A percentile compares a stretch with the other conserved stretches of the same genome.
Conservation (phyloP, 2,797 vertebrate genomes). For the Cichlasoma orientale region DNA sequence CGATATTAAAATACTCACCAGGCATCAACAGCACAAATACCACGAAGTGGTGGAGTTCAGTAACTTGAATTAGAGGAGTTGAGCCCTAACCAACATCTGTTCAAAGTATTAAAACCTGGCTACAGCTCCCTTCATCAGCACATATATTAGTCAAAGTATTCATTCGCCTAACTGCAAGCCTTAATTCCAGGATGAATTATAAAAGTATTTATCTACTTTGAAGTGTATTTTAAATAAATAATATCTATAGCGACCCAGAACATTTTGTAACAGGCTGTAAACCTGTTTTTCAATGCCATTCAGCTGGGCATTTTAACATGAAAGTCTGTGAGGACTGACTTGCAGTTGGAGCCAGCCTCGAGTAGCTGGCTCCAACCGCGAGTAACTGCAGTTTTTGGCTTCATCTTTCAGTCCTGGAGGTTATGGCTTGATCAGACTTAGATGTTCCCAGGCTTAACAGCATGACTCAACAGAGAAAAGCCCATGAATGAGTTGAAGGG, state of each 20-base stretch:
- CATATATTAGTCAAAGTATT: background rate
- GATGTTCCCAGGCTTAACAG: background rate
- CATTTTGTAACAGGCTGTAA: background rate
- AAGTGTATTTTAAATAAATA: background rate
- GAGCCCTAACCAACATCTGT: background rate
- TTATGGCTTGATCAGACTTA: background rate
- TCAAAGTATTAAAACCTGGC: background rate
- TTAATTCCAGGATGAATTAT: background rate
- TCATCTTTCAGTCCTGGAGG: accelerated
- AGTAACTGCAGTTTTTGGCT: background rate
- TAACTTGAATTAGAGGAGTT: background rate
- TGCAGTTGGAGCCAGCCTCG: background rate
- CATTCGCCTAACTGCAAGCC: background rate
- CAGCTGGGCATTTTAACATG: background rate
- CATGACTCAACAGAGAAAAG: background rate
- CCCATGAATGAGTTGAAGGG: background rate
- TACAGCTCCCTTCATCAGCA: background rate
- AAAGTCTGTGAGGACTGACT: background rate
- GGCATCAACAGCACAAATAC: background rate
- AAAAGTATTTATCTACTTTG: background rate
- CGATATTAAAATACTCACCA: background rate
- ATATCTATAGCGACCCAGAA: background rate
- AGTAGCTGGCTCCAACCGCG: background rate
- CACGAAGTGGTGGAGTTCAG: background rate
- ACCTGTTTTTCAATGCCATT: background rate